Evolutionary conservation across 2,888 invertebrate genomes (phyloP).

Genomic region (Caenorhabditis panamensis): DNA sequence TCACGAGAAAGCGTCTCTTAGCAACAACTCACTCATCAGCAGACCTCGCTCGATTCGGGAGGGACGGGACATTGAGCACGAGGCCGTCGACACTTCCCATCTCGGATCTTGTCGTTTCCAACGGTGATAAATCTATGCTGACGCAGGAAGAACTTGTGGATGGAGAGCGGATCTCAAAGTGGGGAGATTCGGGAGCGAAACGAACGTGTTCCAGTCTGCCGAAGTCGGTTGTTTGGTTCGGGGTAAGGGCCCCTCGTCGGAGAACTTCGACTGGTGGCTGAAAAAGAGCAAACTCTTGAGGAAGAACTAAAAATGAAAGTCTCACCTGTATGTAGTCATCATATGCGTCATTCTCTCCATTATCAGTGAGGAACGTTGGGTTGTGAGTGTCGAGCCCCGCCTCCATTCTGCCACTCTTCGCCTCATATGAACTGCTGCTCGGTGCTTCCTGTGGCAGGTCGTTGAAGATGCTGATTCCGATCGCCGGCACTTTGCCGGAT

Average conservation of each 20-base stretch:
- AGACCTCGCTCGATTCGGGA: slow-evolving; percentile 26
- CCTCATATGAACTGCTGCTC: not conserved
- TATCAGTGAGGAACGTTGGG: slow-evolving; percentile 27
- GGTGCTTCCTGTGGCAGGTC: not conserved
- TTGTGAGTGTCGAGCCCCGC: slow-evolving; percentile 34
- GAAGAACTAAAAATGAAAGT: not conserved
- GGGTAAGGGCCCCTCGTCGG: slow-evolving; percentile 45
- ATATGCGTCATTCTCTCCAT: slow-evolving; percentile 53
- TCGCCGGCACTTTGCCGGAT: slow-evolving; percentile 57
- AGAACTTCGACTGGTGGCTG: slow-evolving; percentile 56
- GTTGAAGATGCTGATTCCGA: slow-evolving; percentile 44
- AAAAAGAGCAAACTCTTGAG: not conserved
- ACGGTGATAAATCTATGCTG: slow-evolving; percentile 36
- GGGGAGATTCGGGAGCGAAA: slow-evolving; percentile 17
- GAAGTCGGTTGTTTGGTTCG: slow-evolving; percentile 24
- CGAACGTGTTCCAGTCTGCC: slow-evolving; percentile 15
- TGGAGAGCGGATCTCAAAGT: slow-evolving; percentile 40
- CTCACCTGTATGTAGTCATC: slow-evolving; percentile 54
- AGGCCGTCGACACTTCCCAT: slow-evolving; percentile 38
- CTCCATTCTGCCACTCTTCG: slow-evolving; percentile 18
- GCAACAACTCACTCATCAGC: slow-evolving; percentile 35
- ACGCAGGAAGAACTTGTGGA: slow-evolving; percentile 58
- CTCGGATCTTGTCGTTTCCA: slow-evolving; percentile 34
- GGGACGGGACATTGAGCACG: slow-evolving; percentile 31
- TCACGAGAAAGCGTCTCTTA: not conserved